phyloP scores from a whole-genome alignment of 37 sponge, comb jelly and placozoan genomes.

The Beroe forskalii region DNA sequence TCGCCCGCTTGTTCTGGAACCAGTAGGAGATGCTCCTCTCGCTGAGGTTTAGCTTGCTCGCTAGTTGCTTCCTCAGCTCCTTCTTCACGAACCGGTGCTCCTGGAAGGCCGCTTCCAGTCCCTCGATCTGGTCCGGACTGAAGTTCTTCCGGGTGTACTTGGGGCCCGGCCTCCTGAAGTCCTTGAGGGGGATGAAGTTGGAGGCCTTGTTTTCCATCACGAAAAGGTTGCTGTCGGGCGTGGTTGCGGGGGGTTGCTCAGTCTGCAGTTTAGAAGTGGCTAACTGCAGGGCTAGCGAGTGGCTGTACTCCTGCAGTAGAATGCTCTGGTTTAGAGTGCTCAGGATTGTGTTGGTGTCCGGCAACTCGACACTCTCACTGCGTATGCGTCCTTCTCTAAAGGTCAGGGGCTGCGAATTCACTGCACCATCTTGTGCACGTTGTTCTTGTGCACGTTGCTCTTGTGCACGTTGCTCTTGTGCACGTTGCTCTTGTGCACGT shows the following conservation, averaged over 20 bases:
- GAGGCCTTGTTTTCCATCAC: conserved; percentile 62
- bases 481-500: background rate
- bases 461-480: too few species aligned
- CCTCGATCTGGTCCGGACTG: conserved; percentile 60
- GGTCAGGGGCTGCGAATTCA: background rate
- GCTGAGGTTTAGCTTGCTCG: conserved; percentile 50
- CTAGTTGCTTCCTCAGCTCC: conserved; percentile 27
- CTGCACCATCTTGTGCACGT: background rate
- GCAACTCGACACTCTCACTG: background rate
- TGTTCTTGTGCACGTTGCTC: background rate
- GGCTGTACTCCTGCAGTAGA: conserved; percentile 31
- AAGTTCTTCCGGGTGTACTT: conserved; percentile 62
- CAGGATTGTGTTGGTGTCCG: conserved; percentile 41
- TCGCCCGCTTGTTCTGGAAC: conserved; percentile 56
- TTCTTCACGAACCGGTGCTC: conserved; percentile 61
- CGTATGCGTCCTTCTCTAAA: background rate
- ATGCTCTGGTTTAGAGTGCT: conserved; percentile 58
- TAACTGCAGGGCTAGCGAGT: conserved; percentile 28
- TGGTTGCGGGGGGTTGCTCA: background rate
- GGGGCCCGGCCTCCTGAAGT: conserved; percentile 35
- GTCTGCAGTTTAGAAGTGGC: background rate
- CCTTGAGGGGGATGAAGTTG: conserved; percentile 48
- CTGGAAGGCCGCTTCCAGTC: conserved; percentile 49
- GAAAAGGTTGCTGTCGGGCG: background rate
- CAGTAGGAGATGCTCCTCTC: conserved; percentile 64